Percentiles rank a stretch among this genome's conserved stretches.
Evolutionary conservation across 2,113 vertebrate species (phyloP).

Genomic region (Columba livia): DNA sequence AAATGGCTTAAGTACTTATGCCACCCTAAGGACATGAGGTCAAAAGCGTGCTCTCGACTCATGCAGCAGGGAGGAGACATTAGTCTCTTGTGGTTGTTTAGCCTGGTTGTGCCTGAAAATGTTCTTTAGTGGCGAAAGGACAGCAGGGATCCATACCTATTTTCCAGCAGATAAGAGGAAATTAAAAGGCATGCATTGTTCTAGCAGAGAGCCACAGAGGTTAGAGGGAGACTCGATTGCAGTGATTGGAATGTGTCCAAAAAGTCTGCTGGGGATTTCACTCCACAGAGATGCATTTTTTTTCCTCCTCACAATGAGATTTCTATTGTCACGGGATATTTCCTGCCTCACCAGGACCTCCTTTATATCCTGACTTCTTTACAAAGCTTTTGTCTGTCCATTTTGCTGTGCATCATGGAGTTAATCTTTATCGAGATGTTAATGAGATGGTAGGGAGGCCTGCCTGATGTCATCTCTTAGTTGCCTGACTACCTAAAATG

Average conservation of each 20-base stretch:
- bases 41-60: background rate
- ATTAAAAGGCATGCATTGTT: background rate
- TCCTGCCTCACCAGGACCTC: conserved; percentile 11
- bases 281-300: background rate
- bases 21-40: background rate
- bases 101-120: background rate
- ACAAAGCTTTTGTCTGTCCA: background rate
- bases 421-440: conserved; percentile 30
- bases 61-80: background rate
- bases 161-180: conserved; percentile 14
- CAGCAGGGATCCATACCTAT: background rate
- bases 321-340: conserved; percentile 20
- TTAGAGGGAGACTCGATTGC: background rate
- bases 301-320: background rate
- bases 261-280: conserved; percentile 9
- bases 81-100: background rate
- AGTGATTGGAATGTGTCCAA: background rate
- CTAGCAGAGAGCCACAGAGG: background rate
- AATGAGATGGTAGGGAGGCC: conserved; percentile 33
- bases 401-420: background rate
- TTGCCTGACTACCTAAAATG: conserved; percentile 41
- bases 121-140: background rate
- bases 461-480: conserved; percentile 21
- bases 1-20: conserved; percentile 55
- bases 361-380: conserved; percentile 9